phyloP scores from a whole-genome alignment of 2,113 vertebrate genomes.

The Larimichthys crocea region DNA sequence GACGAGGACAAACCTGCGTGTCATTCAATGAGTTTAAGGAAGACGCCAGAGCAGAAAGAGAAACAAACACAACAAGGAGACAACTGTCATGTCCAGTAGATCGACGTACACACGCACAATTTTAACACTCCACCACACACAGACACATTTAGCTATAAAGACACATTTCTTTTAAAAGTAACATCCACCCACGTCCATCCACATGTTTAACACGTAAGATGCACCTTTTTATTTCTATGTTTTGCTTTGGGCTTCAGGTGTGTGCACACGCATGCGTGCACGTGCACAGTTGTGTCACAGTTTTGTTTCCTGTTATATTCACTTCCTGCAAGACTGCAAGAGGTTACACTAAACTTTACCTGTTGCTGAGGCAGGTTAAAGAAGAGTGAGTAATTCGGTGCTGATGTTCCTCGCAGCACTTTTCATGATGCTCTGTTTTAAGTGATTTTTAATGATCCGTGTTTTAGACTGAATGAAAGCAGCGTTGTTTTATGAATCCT shows the following conservation, averaged over 20 bases:
- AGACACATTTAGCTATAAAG: background rate
- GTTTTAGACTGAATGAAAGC: background rate
- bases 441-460: background rate
- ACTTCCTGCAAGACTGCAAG: background rate
- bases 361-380: background rate
- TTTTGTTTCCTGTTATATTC: conserved; percentile 1
- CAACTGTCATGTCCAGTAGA: conserved; percentile 89
- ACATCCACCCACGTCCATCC: too few relatives aligned
- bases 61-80: conserved; percentile 71
- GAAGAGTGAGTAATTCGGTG: background rate
- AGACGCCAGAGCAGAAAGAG: conserved; percentile 66
- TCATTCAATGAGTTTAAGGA: conserved; percentile 40
- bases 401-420: background rate
- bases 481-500: background rate
- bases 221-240: background rate
- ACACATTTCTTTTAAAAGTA: background rate
- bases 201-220: background rate
- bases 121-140: background rate
- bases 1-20: background rate
- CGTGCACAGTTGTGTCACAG: too few relatives aligned
- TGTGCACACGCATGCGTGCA: too few relatives aligned
- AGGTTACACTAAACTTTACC: background rate
- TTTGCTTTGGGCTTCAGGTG: background rate
- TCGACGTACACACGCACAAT: background rate
- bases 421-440: conserved; percentile 3